These are phyloP conservation scores for Oceanites oceanicus DNA, from an alignment of 2,113 vertebrate genomes.

Conservation along the genomic window DNA sequence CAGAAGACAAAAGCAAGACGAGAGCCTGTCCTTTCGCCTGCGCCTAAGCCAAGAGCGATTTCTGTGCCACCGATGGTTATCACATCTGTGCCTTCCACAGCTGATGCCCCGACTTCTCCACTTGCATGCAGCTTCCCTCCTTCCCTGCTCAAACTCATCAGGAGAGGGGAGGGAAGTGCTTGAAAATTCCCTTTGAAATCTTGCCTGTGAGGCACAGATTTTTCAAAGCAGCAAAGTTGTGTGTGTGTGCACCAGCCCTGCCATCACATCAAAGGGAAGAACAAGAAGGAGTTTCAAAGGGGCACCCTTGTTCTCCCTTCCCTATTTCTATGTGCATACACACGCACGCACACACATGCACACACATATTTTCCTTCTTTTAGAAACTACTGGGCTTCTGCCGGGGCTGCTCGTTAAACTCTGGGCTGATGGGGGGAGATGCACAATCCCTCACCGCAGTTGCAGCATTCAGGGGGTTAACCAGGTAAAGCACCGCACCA, in stretches of 20 bases:
- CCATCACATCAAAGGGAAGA: conserved; percentile 58
- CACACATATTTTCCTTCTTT: neutral
- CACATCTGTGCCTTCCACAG: neutral
- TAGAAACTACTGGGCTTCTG: neutral
- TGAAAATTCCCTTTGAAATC: conserved; percentile 72
- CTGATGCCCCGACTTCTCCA: neutral
- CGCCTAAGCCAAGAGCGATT: neutral
- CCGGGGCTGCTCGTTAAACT: neutral
- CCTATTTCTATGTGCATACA: accelerated
- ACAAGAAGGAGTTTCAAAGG: conserved; percentile 42
- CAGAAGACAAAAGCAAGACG: neutral
- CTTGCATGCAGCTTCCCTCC: neutral
- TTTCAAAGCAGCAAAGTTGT: conserved; percentile 57
- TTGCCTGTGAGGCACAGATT: conserved; percentile 61
- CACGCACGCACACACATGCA: neutral
- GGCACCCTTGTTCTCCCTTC: neutral
- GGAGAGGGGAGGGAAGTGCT: conserved; percentile 25
- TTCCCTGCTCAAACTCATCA: neutral
- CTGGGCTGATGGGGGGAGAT: neutral
- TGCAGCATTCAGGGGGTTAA: neutral
- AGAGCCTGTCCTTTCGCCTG: neutral
- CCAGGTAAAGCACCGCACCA: neutral
- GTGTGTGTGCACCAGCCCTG: conserved; percentile 13
- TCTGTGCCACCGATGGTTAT: neutral
- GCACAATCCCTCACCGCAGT: neutral